A percentile compares a stretch with the other conserved stretches of the same genome.
phyloP scores from a whole-genome alignment of 1,140 invertebrate species.

The Philopotamus ludificatus region DNA sequence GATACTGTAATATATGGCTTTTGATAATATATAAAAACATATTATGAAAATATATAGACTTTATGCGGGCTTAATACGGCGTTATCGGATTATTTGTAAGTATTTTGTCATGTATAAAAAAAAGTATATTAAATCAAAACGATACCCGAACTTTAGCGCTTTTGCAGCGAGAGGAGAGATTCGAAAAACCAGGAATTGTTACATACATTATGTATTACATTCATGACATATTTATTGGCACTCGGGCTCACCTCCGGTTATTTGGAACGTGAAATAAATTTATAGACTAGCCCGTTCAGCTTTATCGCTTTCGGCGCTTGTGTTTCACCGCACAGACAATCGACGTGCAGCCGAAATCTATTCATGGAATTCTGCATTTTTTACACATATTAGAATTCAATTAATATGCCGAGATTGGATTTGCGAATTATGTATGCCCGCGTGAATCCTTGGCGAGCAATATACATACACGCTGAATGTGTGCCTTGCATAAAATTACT shows the following conservation, averaged over 20 bases:
- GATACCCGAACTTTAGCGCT: too few species aligned
- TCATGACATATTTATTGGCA: constrained; percentile 25
- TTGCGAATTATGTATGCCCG: not conserved
- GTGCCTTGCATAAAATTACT: not conserved
- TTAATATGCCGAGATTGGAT: too few species aligned
- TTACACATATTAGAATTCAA: not conserved
- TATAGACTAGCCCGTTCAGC: constrained; percentile 1
- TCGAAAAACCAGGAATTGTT: constrained; percentile 22
- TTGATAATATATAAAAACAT: too few species aligned
- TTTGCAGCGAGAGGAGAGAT: constrained; percentile 7
- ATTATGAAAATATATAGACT: too few species aligned
- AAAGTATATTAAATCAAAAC: too few species aligned
- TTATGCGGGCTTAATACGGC: too few species aligned
- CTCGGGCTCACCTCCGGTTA: constrained; percentile 9
- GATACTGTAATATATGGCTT: too few species aligned
- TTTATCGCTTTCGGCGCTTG: not conserved
- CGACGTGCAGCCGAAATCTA: not conserved
- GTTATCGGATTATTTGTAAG: too few species aligned
- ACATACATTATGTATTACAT: constrained; percentile 25
- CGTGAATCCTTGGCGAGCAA: not conserved
- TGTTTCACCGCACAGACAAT: not conserved
- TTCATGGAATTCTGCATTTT: not conserved
- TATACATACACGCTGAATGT: not conserved
- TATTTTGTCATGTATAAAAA: too few species aligned
- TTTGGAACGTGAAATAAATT: constrained; percentile 25